Percentiles rank a stretch among this genome's conserved stretches.
Evolutionary conservation across 1,140 invertebrate genomes (phyloP).

Genomic region (Stegodyphus mimosarum): DNA sequence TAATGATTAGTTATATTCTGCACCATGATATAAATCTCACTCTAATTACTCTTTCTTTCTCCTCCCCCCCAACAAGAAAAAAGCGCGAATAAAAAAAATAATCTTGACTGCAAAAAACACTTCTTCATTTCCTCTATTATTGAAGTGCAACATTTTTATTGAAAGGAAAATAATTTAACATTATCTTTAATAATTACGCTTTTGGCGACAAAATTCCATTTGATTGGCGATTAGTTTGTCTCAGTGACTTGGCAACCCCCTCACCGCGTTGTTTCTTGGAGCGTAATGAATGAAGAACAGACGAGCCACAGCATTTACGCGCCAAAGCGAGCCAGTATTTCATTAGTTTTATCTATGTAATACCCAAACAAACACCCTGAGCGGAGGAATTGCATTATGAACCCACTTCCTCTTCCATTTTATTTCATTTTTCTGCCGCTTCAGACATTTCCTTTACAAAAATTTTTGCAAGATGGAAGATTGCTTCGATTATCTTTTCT

Average conservation of each 20-base stretch:
- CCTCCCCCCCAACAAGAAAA: no score
- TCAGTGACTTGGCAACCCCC: conserved; percentile 18
- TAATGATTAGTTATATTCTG: background rate
- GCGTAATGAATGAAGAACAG: conserved; percentile 50
- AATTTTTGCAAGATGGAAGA: conserved; percentile 33
- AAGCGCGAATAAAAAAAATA: no score
- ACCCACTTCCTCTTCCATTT: conserved; percentile 25
- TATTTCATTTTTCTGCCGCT: conserved; percentile 34
- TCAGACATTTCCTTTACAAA: conserved; percentile 31
- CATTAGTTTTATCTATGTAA: conserved; percentile 57
- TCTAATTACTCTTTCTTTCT: no score
- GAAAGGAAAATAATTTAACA: no score
- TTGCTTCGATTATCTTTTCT: conserved; percentile 48
- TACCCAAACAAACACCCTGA: conserved; percentile 32
- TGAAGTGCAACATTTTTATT: no score
- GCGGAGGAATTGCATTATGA: conserved; percentile 54
- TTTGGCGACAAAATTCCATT: conserved; percentile 4
- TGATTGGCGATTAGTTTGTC: conserved; percentile 37
- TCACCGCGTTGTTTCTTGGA: conserved; percentile 34
- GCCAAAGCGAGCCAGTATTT: conserved; percentile 48
- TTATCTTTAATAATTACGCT: background rate
- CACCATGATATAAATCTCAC: no score
- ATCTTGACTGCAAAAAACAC: no score
- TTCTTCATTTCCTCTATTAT: no score
- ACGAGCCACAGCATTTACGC: conserved; percentile 15